Evolutionary conservation across 2,113 vertebrate genomes (phyloP).

Genomic region (Phycodurus eques): DNA sequence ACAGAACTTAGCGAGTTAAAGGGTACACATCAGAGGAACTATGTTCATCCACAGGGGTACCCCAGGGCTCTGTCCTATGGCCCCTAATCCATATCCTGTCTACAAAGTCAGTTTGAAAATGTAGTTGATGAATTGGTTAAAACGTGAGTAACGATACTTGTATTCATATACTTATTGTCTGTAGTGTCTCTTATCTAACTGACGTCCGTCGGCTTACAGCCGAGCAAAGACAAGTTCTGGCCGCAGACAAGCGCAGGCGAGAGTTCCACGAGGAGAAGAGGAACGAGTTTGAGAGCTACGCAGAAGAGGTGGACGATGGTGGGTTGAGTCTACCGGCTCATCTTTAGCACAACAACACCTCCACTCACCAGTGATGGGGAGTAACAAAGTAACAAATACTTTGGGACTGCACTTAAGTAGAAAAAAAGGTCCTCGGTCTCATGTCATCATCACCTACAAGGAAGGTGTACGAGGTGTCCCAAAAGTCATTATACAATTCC

Average conservation of each 20-base stretch:
- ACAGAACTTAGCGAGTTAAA: no score
- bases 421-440: no score
- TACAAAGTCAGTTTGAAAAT: not conserved
- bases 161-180: not conserved
- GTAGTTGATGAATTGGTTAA: no score
- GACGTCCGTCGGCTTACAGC: slow-evolving; percentile 50
- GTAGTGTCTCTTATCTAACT: not conserved
- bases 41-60: not conserved
- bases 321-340: not conserved
- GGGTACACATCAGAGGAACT: no score
- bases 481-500: no score
- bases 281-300: slow-evolving; percentile 76
- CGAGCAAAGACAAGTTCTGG: slow-evolving; percentile 77
- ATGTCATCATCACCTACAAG: no score
- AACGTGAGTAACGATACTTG: not conserved
- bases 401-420: not conserved
- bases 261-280: slow-evolving; percentile 80
- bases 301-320: slow-evolving; percentile 83
- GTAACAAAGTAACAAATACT: not conserved
- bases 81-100: not conserved
- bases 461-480: not conserved
- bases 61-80: not conserved
- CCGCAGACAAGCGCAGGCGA: slow-evolving; percentile 74
- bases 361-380: not conserved
- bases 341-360: not conserved